Conservation (phyloP, 2,888 invertebrate species). For the Aquatica leii region DNA sequence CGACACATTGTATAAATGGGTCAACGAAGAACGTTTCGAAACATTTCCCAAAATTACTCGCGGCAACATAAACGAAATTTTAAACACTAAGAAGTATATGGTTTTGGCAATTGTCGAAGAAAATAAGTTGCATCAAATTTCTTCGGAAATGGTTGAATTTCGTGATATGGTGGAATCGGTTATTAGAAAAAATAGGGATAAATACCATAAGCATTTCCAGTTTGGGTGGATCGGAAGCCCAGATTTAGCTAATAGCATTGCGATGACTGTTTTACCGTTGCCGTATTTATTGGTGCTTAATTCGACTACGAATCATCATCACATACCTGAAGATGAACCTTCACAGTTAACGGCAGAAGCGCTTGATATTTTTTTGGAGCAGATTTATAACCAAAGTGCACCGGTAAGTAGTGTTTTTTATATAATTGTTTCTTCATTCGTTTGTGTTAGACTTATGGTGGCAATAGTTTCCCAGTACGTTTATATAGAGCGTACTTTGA, state of each 20-base stretch:
- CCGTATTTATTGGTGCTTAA: slow-evolving; percentile 92
- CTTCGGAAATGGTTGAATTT: slow-evolving; percentile 78
- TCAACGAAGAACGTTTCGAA: slow-evolving; percentile 88
- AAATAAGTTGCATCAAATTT: slow-evolving; percentile 82
- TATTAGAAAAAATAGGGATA: slow-evolving; percentile 70
- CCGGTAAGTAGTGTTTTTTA: slow-evolving; percentile 63
- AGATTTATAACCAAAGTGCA: slow-evolving; percentile 79
- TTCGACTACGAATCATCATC: slow-evolving; percentile 91
- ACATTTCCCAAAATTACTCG: slow-evolving; percentile 88
- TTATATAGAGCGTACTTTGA: slow-evolving; percentile 86
- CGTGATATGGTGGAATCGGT: slow-evolving; percentile 85
- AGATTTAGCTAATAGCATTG: slow-evolving; percentile 92
- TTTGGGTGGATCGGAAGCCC: slow-evolving; percentile 96
- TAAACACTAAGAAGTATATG: slow-evolving; percentile 85
- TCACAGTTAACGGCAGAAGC: slow-evolving; percentile 82
- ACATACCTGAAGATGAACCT: slow-evolving; percentile 86
- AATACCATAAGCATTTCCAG: slow-evolving; percentile 78
- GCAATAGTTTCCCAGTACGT: slow-evolving; percentile 79
- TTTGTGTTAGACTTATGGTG: slow-evolving; percentile 76
- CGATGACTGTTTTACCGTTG: slow-evolving; percentile 83
- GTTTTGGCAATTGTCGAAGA: slow-evolving; percentile 89
- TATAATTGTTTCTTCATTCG: not conserved
- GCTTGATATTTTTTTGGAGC: slow-evolving; percentile 77
- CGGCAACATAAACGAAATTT: slow-evolving; percentile 83
- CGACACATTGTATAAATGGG: slow-evolving; percentile 82